Evolutionary conservation across 2,797 vertebrate genomes (phyloP).

Genomic region (Myotis planiceps): DNA sequence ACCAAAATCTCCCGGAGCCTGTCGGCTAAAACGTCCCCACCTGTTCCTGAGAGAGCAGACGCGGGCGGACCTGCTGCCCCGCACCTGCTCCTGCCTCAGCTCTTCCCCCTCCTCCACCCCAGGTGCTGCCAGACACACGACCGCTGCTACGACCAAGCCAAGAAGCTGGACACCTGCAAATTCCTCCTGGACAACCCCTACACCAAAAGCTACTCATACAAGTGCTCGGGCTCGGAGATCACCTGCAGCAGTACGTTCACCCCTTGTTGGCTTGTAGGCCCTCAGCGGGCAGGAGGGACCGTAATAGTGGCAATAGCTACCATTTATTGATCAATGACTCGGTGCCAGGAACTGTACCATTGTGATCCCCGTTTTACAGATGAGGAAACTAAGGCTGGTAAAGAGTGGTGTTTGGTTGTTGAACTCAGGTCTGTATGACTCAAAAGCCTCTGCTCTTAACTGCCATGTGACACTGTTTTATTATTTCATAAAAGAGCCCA

Average conservation of each 20-base stretch:
- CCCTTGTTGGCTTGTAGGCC: not conserved
- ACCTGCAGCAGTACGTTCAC: conserved; percentile 83
- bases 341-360: not conserved
- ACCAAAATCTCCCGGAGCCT: not conserved
- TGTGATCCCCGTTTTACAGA: not conserved
- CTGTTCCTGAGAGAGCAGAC: not conserved
- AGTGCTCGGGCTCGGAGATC: conserved; percentile 67
- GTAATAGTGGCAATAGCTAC: not conserved
- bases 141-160: conserved; percentile 70
- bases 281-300: not conserved
- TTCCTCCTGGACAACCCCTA: conserved; percentile 83
- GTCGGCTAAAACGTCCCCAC: not conserved
- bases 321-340: not conserved
- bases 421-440: not conserved
- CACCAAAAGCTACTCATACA: conserved; percentile 56
- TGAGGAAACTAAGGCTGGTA: not conserved
- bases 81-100: not conserved
- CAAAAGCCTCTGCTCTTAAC: not conserved
- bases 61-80: not conserved
- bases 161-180: not conserved
- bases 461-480: not conserved
- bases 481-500: not conserved
- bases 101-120: not conserved
- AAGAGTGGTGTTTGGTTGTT: not conserved
- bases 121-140: conserved; percentile 88